Evolutionary conservation across 2,888 invertebrate genomes (phyloP).

Genomic region (Clanis bilineata): DNA sequence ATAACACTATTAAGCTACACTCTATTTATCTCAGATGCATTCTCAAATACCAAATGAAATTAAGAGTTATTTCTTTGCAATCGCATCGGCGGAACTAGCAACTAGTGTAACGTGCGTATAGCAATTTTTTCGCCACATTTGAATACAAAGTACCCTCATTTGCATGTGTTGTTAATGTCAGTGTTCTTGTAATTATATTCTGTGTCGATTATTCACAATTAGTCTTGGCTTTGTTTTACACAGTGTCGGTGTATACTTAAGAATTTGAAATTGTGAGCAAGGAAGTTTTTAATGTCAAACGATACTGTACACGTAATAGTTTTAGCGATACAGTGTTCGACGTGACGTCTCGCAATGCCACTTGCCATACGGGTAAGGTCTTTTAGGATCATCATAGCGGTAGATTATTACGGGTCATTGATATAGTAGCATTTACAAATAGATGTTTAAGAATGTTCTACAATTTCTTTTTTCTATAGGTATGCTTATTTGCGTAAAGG

Average conservation of each 20-base stretch:
- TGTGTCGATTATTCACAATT: background rate
- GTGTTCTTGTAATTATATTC: slow-evolving; percentile 7
- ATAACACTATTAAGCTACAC: too few species aligned
- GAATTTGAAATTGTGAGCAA: background rate
- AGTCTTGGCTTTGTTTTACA: background rate
- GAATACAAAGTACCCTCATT: slow-evolving; percentile 7
- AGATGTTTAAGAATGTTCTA: too few species aligned
- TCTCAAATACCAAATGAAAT: background rate
- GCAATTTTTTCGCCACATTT: background rate
- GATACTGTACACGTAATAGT: too few species aligned
- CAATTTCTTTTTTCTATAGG: too few species aligned
- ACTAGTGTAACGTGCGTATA: background rate
- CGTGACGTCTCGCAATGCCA: too few species aligned
- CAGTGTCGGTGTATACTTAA: background rate
- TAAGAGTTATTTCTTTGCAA: background rate
- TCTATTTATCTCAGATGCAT: too few species aligned
- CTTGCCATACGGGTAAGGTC: too few species aligned
- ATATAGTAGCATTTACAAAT: too few species aligned
- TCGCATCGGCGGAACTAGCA: background rate
- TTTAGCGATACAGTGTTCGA: too few species aligned
- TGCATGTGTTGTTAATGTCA: slow-evolving; percentile 5
- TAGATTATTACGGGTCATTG: too few species aligned
- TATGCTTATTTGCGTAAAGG: too few species aligned
- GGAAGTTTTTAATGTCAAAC: background rate
- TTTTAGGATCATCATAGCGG: too few species aligned